phyloP scores from a whole-genome alignment of 2,888 invertebrate genomes.

The Pimpla rufipes region DNA sequence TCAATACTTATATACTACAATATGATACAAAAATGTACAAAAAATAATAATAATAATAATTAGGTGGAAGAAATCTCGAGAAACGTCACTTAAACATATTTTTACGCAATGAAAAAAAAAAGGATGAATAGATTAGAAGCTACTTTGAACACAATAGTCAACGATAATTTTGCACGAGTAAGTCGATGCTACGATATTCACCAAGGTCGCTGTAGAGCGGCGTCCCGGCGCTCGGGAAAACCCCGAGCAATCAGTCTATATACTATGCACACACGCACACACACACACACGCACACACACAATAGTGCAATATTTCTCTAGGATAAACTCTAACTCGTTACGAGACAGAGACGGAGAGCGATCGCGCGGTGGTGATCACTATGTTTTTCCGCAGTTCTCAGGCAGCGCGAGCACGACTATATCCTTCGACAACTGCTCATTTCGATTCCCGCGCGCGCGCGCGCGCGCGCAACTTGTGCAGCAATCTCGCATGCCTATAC shows the following conservation, averaged over 20 bases:
- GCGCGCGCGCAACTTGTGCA: not conserved
- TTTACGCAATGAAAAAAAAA: not conserved
- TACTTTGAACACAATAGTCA: not conserved
- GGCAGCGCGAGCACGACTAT: conserved; percentile 39
- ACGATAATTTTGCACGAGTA: not conserved
- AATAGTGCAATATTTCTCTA: conserved; percentile 21
- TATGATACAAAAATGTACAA: too few species aligned
- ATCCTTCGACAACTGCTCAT: conserved; percentile 49
- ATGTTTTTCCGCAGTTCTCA: conserved; percentile 62
- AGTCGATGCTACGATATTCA: conserved; percentile 6
- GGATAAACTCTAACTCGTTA: conserved; percentile 21
- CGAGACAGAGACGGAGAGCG: conserved; percentile 10
- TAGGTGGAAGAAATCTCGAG: not conserved
- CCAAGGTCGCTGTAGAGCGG: conserved; percentile 36
- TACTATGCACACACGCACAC: not conserved
- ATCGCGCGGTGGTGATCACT: conserved; percentile 58
- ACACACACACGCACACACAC: not conserved
- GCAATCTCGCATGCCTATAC: conserved; percentile 11
- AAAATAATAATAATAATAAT: too few species aligned
- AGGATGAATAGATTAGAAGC: not conserved
- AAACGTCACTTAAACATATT: not conserved
- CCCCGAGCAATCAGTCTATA: conserved; percentile 6
- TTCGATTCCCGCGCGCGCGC: conserved; percentile 29
- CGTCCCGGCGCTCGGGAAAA: conserved; percentile 22
- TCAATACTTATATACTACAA: too few species aligned